These are phyloP conservation scores for Agonopterix subpropinquella DNA, from an alignment of 2,888 invertebrate genomes.

Conservation along the genomic window DNA sequence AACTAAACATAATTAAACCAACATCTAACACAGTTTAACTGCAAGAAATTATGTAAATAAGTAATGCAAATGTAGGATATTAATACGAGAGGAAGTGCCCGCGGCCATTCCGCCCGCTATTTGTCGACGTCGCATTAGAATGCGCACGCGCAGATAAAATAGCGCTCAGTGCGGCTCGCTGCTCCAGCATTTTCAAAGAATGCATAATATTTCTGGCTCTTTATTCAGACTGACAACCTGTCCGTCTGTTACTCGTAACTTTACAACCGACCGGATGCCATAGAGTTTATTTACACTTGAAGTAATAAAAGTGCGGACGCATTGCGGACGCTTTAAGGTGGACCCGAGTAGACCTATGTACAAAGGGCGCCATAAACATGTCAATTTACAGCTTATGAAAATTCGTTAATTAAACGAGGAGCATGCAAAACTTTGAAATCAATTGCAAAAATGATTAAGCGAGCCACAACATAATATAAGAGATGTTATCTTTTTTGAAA, in stretches of 20 bases:
- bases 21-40: too few species aligned
- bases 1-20: too few species aligned
- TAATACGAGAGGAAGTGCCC: conserved; percentile 1
- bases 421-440: too few species aligned
- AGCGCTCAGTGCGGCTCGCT: not conserved
- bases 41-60: not conserved
- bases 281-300: not conserved
- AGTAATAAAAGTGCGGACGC: not conserved
- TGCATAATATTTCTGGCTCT: too few species aligned
- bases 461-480: too few species aligned
- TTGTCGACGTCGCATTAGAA: conserved; percentile 2
- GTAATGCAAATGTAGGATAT: conserved; percentile 1
- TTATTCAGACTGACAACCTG: not conserved
- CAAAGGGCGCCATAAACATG: too few species aligned
- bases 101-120: conserved; percentile 1
- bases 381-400: too few species aligned
- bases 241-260: not conserved
- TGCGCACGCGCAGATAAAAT: conserved; percentile 3
- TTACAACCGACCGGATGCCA: not conserved
- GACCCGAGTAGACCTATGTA: too few species aligned
- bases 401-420: too few species aligned
- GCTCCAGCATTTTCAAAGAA: not conserved
- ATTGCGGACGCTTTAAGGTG: not conserved
- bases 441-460: too few species aligned
- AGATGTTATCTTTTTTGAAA: too few species aligned